A percentile compares a stretch with the other conserved stretches of the same genome.
phyloP scores from a whole-genome alignment of 1,140 invertebrate genomes.

The Nephila pilipes region DNA sequence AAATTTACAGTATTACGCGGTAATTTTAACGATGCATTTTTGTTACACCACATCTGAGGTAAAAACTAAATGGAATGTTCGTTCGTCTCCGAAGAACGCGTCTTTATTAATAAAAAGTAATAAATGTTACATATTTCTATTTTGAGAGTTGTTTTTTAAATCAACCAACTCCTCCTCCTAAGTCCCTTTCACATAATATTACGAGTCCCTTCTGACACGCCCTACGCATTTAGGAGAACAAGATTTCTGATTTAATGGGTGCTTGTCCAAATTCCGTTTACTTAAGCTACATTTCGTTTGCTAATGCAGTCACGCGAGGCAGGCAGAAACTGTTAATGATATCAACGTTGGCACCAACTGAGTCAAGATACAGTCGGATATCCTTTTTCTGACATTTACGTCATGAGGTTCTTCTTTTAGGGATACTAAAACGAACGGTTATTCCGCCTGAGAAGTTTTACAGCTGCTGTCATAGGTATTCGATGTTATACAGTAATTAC shows the following conservation, averaged over 20 bases:
- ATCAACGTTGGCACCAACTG: not conserved
- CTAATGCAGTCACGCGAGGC: constrained; percentile 16
- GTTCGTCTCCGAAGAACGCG: not conserved
- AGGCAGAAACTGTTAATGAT: constrained; percentile 31
- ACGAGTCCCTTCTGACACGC: not conserved
- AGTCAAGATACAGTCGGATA: not conserved
- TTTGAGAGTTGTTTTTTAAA: not conserved
- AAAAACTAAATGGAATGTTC: not conserved
- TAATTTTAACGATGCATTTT: not conserved
- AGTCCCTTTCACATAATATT: not conserved
- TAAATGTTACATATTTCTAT: not conserved
- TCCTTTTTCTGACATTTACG: not conserved
- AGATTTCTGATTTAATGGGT: constrained; percentile 35
- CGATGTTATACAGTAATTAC: not conserved
- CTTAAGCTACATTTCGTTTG: constrained; percentile 33
- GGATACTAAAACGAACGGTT: not conserved
- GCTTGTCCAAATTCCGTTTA: constrained; percentile 3
- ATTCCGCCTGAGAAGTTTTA: not conserved
- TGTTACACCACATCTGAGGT: no score
- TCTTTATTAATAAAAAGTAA: not conserved
- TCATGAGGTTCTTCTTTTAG: constrained; percentile 1
- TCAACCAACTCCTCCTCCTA: not conserved
- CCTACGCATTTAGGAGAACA: constrained; percentile 6
- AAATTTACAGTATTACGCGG: no score
- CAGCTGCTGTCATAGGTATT: not conserved